Evolutionary conservation across 1,140 invertebrate species (phyloP), one percentile per base, ranked within the genome.

Genomic region (Melanaphis sacchari): DNA sequence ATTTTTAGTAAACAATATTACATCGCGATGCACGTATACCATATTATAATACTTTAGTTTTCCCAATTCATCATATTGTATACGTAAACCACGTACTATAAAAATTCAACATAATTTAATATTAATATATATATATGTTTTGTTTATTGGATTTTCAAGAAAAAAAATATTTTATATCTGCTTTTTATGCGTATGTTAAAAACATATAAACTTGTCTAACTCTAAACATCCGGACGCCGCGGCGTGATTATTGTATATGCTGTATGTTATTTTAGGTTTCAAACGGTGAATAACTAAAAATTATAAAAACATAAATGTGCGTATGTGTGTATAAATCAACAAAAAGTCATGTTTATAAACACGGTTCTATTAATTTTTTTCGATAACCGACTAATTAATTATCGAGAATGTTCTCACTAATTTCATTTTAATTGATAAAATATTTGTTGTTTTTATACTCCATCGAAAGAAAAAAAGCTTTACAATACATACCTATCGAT

Each of bases 301-400:
- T 40, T 41, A 85, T 85, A 40, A 85, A 85, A 49, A 46, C n/a
- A 46, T 87, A 46, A 49, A 7, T n/a, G 40, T 18, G 84, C 11
- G 40, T 41, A 31, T n/a, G 1, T 52, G 46, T 52, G 7, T 15
- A 38, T 52, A 89, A 49, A 52, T 52, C 43, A 89, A 89, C 87
- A 52, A 89, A 89, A 89, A 52, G 2, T 24, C n/a, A 38, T 52
- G 41, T 89, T 89, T 89, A 52, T 89, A 89, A 89, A 89, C 87
- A 89, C n/a, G 59, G n/a, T 76, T 76, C 31, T 76, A 18, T 52
- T 41, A n/a, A 0, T 46, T 43, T 87, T 43, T 87, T 49, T 31
- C 9, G 2, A 52, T 31, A 21, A n/a, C 36, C 8, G 22, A 38
- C 21, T 36, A 52, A 89, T 89, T 52, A 52, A 38, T 49, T 36